Percentiles rank a stretch among this genome's conserved stretches.
Conservation (phyloP, 2,113 vertebrate species). For the Periophthalmus modestus region DNA sequence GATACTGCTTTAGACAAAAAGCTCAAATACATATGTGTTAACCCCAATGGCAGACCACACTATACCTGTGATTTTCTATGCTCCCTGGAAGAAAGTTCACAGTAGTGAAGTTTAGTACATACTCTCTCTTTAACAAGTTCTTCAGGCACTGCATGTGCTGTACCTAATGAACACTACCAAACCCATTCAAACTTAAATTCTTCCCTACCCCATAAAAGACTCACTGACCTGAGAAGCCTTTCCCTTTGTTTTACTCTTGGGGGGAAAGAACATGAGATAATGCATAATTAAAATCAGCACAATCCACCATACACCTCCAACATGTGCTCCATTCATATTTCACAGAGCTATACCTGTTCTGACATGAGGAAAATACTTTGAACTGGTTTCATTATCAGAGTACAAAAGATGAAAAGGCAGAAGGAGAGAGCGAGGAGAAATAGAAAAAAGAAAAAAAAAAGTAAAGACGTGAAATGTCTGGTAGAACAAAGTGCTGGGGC, state of each 20-base stretch:
- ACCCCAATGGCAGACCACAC: too few relatives aligned
- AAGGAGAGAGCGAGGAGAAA: not conserved
- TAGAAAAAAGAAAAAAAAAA: not conserved
- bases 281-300: not conserved
- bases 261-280: not conserved
- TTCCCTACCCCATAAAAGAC: not conserved
- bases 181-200: not conserved
- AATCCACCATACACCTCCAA: not conserved
- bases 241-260: not conserved
- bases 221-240: not conserved
- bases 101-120: too few relatives aligned
- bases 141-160: not conserved
- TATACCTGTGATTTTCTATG: too few relatives aligned
- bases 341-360: not conserved
- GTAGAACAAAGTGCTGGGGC: not conserved
- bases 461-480: not conserved
- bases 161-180: not conserved
- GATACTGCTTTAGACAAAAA: too few relatives aligned
- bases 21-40: too few relatives aligned
- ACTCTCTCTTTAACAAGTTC: too few relatives aligned
- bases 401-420: not conserved
- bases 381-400: not conserved
- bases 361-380: not conserved
- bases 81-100: too few relatives aligned
- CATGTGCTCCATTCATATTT: slow-evolving; percentile 3